These are phyloP conservation scores for Danio choprae DNA, from an alignment of 2,797 vertebrate genomes.

Conservation along the genomic window DNA sequence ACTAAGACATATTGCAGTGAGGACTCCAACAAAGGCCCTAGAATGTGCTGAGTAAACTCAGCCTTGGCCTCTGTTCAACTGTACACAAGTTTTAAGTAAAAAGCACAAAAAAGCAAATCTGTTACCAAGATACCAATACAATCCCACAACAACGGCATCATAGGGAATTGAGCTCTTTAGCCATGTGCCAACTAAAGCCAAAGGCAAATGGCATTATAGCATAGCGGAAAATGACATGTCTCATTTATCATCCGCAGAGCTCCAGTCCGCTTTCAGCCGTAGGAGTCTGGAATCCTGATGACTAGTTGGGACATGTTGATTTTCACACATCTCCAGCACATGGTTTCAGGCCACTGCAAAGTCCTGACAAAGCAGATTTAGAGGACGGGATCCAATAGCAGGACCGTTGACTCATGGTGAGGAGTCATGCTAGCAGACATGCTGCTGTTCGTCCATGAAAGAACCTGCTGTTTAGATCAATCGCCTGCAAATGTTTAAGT, in stretches of 20 bases:
- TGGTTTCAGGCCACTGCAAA: slow-evolving; percentile 31
- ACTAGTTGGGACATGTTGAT: slow-evolving; percentile 49
- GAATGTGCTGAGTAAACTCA: slow-evolving; percentile 47
- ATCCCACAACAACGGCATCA: slow-evolving; percentile 49
- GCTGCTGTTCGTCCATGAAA: background rate
- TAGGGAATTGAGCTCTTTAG: slow-evolving; percentile 35
- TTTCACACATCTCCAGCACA: slow-evolving; percentile 38
- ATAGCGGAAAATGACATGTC: slow-evolving; percentile 41
- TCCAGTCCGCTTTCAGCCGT: slow-evolving; percentile 1
- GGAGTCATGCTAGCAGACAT: slow-evolving; percentile 15
- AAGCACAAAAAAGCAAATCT: slow-evolving; percentile 24
- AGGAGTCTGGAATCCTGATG: slow-evolving; percentile 21
- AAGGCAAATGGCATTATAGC: slow-evolving; percentile 50
- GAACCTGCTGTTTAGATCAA: background rate
- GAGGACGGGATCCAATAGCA: background rate
- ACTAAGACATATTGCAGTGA: slow-evolving; percentile 24
- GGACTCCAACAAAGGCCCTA: slow-evolving; percentile 28
- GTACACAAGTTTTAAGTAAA: slow-evolving; percentile 42
- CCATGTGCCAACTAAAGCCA: slow-evolving; percentile 48
- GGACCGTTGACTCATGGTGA: slow-evolving; percentile 39
- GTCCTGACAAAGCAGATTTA: slow-evolving; percentile 37
- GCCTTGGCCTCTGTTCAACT: slow-evolving; percentile 38
- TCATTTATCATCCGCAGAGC: slow-evolving; percentile 31
- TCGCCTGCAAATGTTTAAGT: background rate
- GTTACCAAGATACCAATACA: slow-evolving; percentile 56